Base-by-base conservation (phyloP, 2,113 vertebrate genomes). In the Pipa parva region DNA sequence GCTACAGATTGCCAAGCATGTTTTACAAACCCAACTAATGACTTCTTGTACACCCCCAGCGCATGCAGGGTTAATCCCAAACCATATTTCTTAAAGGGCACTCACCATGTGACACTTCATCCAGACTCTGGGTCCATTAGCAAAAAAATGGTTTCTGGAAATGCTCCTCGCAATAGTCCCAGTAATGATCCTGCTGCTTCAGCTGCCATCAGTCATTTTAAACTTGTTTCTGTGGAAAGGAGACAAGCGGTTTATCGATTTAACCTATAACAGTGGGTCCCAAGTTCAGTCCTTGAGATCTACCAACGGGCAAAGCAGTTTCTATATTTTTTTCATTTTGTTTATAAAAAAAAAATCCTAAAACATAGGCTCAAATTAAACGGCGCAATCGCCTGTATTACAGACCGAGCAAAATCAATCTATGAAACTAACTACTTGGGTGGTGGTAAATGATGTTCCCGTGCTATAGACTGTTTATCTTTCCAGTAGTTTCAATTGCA, bases 21-120 rank as follows among this genome's bases (percentile, higher is more conserved):
- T 21, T 45, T 36, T 17, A 37, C 54, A 58, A 67, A 66, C 25
- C 64, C 28, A 22, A 46, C 29, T 59, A 49, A 36, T 67, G 64
- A 67, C 64, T 55, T 27, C n/a, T 21, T 17, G 42, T 21, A n/a
- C 42, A 20, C 36, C 17, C 27, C 29, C 27, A 27, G 55, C 64
- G 48, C 42, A 22, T 46, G 27, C 5, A 24, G 46, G 55, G 54
- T 59, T 58, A 67, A 67, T 5, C 15, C 54, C 20, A 20, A 27
- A 28, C 8, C 24, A 42, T 45, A 45, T 55, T 20, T 37, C 63
- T 22, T 25, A 48, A 57, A 57, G 20, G 39, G 26, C 63, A 10
- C 13, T 1, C 46, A 24, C 21, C 18, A 17, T 57, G 27, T 7
- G 39, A 58, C 55, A 58, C n/a, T 22, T 33, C 18, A 33, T 20